These are phyloP conservation scores for Pollenia amentaria DNA, from an alignment of 2,888 invertebrate genomes.

Conservation along the genomic window DNA sequence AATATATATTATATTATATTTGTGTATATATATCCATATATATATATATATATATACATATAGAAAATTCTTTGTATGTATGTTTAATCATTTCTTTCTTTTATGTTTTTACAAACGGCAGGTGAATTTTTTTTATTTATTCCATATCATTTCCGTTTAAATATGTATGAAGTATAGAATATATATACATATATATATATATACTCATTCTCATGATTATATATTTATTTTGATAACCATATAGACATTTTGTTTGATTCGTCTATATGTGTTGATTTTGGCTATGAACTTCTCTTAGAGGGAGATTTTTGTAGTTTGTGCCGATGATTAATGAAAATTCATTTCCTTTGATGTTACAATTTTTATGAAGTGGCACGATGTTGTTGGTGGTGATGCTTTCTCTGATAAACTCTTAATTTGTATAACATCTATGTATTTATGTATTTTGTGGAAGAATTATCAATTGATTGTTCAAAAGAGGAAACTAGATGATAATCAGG, in stretches of 20 bases:
- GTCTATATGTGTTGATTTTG: background rate
- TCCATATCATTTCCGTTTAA: constrained; percentile 81
- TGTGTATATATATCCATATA: background rate
- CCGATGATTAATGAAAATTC: constrained; percentile 81
- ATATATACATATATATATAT: constrained; percentile 19
- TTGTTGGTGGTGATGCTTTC: constrained; percentile 30
- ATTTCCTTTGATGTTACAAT: constrained; percentile 82
- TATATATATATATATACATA: background rate
- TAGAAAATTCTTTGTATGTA: constrained; percentile 2
- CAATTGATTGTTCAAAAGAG: constrained; percentile 35
- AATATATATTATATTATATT: background rate
- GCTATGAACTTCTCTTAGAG: constrained; percentile 15
- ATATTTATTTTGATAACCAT: background rate
- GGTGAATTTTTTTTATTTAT: constrained; percentile 82
- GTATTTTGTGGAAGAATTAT: background rate
- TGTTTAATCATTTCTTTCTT: constrained; percentile 26
- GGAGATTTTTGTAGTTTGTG: constrained; percentile 15
- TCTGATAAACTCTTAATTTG: constrained; percentile 12
- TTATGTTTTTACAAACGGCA: constrained; percentile 66
- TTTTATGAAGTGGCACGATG: constrained; percentile 50
- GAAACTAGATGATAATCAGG: constrained; percentile 30
- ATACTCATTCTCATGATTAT: background rate
- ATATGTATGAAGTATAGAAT: background rate
- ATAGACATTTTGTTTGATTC: constrained; percentile 27
- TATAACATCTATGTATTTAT: background rate